Evolutionary conservation across 2,888 invertebrate species (phyloP), one percentile per base, ranked within the genome.

Genomic region (Lepidocyrtoides sp.): DNA sequence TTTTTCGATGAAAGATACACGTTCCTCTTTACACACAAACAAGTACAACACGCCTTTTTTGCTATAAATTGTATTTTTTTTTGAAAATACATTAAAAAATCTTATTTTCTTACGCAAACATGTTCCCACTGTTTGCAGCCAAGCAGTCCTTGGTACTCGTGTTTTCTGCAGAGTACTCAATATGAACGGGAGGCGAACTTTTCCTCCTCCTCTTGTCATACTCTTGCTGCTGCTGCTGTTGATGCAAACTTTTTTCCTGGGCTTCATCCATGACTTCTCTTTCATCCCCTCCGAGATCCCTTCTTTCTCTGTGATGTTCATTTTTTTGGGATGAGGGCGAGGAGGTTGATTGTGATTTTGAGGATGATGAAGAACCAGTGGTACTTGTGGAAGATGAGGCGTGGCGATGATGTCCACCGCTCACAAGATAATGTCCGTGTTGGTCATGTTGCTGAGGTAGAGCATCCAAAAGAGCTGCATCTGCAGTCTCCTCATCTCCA

Each of bases 91-190:
- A n/a, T n/a, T n/a, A n/a, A n/a, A n/a, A n/a, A n/a, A n/a, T n/a
- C n/a, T n/a, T n/a, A n/a, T n/a, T n/a, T n/a, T 14, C 77, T 92
- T 86, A 93, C 23, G 92, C 87, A 89, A 92, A 88, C 51, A 92
- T 89, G 91, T 93, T 93, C 75, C 88, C 93, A 88, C 88, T 87
- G 36, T 87, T 89, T 36, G 89, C 83, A 44, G 91, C 83, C 81
- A 93, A 82, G 82, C 92, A 93, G 69, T 92, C 92, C 63, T 92
- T 91, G 83, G 90, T 92, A 60, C 91, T 92, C 32, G 63, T 92
- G 66, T 92, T 92, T 81, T 92, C 93, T 17, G 91, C 86, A 29
- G 91, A 84, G 69, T 92, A 93, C 32, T 91, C 88, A 23, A 93
- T 66, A 57, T 92, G 85, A 23, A 91, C 92, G 5, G 88, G 83